Conservation (phyloP, 2,113 vertebrate species). For the Pardalotus punctatus region DNA sequence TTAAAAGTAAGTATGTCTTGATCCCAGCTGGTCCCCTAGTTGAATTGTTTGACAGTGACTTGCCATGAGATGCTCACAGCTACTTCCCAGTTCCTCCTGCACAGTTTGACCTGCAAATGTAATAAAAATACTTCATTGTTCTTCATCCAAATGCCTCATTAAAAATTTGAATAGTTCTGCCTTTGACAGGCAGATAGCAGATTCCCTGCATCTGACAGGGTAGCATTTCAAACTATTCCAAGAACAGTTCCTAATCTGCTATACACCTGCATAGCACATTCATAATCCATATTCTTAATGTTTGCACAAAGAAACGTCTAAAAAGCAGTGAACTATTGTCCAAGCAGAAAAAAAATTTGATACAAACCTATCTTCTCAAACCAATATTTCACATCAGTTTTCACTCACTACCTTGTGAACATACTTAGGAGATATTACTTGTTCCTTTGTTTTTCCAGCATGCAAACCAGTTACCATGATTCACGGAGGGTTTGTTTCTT, state of each 20-base stretch:
- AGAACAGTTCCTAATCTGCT: not conserved
- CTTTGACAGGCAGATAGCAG: not conserved
- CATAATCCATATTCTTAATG: not conserved
- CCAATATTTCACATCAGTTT: not conserved
- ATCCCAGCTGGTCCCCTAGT: not conserved
- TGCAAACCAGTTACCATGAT: not conserved
- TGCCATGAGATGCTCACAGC: not conserved
- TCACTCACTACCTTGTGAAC: not conserved
- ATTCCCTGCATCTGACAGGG: not conserved
- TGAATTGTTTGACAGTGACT: not conserved
- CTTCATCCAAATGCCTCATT: not conserved
- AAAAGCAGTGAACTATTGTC: not conserved
- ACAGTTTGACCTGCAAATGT: not conserved
- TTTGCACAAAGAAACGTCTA: not conserved
- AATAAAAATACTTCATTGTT: not conserved
- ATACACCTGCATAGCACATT: not conserved
- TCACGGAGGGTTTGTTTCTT: not conserved
- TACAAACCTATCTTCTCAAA: not conserved
- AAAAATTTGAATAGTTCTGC: not conserved
- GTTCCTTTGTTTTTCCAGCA: not conserved
- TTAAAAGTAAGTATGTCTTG: not conserved
- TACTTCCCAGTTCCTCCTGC: not conserved
- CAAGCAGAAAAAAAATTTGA: not conserved
- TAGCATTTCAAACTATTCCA: not conserved
- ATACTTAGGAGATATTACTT: accelerated